These are phyloP conservation scores for Palythoa grandis DNA, from an alignment of 92 coral and sea anemone species.

Conservation along the genomic window DNA sequence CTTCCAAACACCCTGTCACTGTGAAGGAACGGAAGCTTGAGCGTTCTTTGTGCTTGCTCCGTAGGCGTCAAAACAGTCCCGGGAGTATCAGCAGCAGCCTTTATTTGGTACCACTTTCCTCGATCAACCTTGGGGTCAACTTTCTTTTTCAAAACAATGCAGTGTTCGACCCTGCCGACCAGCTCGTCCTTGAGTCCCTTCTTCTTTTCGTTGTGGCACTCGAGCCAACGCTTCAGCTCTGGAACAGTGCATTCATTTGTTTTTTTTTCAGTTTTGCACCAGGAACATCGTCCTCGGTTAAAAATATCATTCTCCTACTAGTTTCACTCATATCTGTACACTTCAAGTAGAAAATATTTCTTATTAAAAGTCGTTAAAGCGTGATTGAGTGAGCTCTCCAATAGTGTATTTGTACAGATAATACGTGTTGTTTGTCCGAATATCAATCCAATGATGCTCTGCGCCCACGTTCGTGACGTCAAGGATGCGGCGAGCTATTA, in stretches of 20 bases:
- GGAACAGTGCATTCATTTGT: conserved; percentile 9
- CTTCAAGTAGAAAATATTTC: neutral
- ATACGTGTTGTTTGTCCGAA: neutral
- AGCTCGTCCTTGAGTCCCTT: conserved; percentile 3
- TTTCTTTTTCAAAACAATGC: conserved; percentile 3
- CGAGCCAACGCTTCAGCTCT: conserved; percentile 22
- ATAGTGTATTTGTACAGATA: neutral
- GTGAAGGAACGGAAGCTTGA: conserved; percentile 1
- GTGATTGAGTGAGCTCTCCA: neutral
- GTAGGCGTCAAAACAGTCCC: neutral
- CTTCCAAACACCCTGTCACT: conserved; percentile 16
- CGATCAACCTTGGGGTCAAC: conserved; percentile 40
- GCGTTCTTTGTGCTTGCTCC: neutral
- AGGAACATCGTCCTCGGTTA: conserved; percentile 20
- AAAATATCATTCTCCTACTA: neutral
- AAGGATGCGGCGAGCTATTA: conserved; percentile 1
- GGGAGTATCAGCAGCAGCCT: neutral
- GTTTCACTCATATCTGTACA: neutral
- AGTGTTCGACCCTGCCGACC: conserved; percentile 15
- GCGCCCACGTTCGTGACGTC: conserved; percentile 11
- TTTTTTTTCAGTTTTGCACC: conserved; percentile 10
- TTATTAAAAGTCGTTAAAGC: neutral
- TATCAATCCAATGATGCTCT: conserved; percentile 11
- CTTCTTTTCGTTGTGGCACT: conserved; percentile 25
- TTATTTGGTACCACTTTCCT: conserved; percentile 35